Percentiles rank a stretch among this genome's conserved stretches.
These are phyloP conservation scores for Drosophila testacea DNA, from an alignment of 2,888 invertebrate genomes.

Conservation along the genomic window DNA sequence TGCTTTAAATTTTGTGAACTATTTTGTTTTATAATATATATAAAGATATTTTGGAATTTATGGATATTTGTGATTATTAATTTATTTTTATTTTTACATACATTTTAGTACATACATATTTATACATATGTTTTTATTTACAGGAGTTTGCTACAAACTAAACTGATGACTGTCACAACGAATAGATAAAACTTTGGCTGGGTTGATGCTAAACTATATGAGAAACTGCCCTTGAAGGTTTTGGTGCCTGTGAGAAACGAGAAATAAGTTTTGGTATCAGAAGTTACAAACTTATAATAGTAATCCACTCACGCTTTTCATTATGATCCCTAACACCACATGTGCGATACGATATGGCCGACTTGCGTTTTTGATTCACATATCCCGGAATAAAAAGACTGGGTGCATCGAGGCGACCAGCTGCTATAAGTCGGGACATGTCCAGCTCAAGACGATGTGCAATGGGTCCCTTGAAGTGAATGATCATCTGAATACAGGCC, in stretches of 20 bases:
- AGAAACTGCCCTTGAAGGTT: slow-evolving; percentile 59
- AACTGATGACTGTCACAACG: slow-evolving; percentile 58
- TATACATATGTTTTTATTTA: slow-evolving; percentile 15
- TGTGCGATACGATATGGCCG: slow-evolving; percentile 90
- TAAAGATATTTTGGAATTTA: too few relatives aligned
- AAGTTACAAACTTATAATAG: rapidly evolving
- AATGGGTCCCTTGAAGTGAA: slow-evolving; percentile 94
- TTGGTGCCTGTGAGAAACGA: slow-evolving; percentile 62
- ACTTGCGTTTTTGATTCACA: slow-evolving; percentile 89
- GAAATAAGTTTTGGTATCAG: background rate
- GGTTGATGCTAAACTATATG: slow-evolving; percentile 47
- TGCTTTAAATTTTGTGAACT: background rate
- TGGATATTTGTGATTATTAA: background rate
- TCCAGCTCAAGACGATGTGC: slow-evolving; percentile 92
- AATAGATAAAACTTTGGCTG: slow-evolving; percentile 62
- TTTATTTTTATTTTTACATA: slow-evolving; percentile 2
- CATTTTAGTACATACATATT: background rate
- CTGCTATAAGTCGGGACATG: slow-evolving; percentile 90
- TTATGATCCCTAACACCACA: slow-evolving; percentile 92
- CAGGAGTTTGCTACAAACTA: slow-evolving; percentile 39
- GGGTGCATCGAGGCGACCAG: slow-evolving; percentile 91
- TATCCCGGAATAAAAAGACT: slow-evolving; percentile 92
- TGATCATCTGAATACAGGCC: slow-evolving; percentile 92
- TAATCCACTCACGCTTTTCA: slow-evolving; percentile 86
- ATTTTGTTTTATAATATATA: too few relatives aligned